Evolutionary conservation across 2,113 vertebrate genomes (phyloP).

Genomic region (Tragulus kanchil): DNA sequence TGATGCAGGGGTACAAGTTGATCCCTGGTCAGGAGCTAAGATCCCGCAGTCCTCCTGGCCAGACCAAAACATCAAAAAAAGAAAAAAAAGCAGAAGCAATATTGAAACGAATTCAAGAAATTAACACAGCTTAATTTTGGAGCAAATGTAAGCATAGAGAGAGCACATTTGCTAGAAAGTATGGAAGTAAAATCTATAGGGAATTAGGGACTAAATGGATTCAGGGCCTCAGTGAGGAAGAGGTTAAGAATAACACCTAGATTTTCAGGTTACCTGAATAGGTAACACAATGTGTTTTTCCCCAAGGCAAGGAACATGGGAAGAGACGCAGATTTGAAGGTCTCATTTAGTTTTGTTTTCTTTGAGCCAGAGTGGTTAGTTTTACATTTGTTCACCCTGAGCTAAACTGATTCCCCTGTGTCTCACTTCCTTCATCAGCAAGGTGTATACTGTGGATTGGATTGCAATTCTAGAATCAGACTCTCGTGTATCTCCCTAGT

Average conservation of each 20-base stretch:
- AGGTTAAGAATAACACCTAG: not conserved
- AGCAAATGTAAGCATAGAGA: not conserved
- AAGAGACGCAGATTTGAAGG: not conserved
- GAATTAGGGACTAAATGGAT: not conserved
- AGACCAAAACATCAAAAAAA: not conserved
- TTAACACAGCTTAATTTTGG: too few relatives aligned
- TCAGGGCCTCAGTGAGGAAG: not conserved
- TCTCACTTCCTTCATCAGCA: not conserved
- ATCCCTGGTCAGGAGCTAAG: not conserved
- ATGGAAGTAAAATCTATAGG: not conserved
- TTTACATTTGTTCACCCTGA: not conserved
- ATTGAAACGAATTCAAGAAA: not conserved
- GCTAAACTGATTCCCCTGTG: not conserved
- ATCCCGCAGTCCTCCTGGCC: not conserved
- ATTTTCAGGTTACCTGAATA: not conserved
- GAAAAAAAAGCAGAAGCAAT: too few relatives aligned
- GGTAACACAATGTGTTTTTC: not conserved
- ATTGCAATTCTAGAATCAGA: not conserved
- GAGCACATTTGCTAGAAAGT: not conserved
- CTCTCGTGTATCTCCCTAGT: constrained; percentile 10
- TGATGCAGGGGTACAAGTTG: not conserved
- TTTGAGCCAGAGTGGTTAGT: not conserved
- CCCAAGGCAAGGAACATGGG: not conserved
- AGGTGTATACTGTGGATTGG: not conserved
- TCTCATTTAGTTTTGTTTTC: not conserved